Base-by-base conservation (phyloP, 2,888 invertebrate species). In the Crioceris asparagi region DNA sequence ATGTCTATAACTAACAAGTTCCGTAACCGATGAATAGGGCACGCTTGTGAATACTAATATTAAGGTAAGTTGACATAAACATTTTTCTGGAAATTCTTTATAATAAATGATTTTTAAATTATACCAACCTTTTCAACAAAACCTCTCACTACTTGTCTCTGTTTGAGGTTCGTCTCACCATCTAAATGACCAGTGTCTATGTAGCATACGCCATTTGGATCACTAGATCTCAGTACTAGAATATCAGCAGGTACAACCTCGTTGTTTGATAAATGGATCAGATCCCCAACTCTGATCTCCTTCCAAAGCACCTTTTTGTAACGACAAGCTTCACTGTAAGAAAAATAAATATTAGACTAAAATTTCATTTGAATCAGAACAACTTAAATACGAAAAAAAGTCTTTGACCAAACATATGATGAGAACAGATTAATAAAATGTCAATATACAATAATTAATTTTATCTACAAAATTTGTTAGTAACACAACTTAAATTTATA, bases 171-270 rank as follows among this genome's bases (percentile, higher is more conserved):
- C 30, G 90, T 87, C 67, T 96, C 96, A 7, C 96, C 96, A 59
- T 96, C 96, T 56, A 96, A 70, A 67, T 96, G 94, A 59, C 91
- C 88, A 1, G 96, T 96, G 66, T 96, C 96, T 48, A 96, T 79
- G 66, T 88, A 93, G 60, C 92, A 93, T 40, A 86, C 71, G 27
- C 94, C 94, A 56, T 83, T 75, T 6, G 82, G 75, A 66, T 90
- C 92, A 54, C 91, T 90, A 38, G 90, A 85, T 53, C 83, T 76
- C 43, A 96, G 70, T 39, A 97, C 68, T 42, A 97, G 71, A 58
- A 97, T 82, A 65, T 97, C 97, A 1, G 97, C 96, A 19, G 96
- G 96, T 46, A 97, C 88, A 36, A 88, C 77, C 69, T 96, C 94
- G 69, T 96, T 92, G 71, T 93, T 93, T 30, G 92, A 91, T 53